Percentiles rank a stretch among this genome's conserved stretches.
Evolutionary conservation across 2,113 vertebrate genomes (phyloP).

Genomic region (Lophius piscatorius): DNA sequence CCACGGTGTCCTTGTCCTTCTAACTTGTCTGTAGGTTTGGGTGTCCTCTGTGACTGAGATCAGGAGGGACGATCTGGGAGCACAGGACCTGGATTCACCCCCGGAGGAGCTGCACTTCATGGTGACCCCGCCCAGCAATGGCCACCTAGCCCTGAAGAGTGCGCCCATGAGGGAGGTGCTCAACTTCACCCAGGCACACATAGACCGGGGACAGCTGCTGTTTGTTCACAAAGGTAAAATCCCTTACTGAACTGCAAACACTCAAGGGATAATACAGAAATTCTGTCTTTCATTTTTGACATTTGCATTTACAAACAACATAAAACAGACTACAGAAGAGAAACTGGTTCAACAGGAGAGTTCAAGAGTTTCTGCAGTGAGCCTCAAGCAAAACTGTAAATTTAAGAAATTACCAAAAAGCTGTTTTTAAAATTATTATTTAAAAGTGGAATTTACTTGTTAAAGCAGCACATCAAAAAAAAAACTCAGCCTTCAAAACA

Average conservation of each 20-base stretch:
- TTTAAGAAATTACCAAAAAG: neutral
- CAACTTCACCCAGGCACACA: constrained; percentile 89
- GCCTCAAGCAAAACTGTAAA: neutral
- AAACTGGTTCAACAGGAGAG: neutral
- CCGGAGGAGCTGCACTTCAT: constrained; percentile 82
- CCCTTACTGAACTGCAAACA: too few species aligned
- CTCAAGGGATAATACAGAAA: neutral
- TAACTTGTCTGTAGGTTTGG: constrained; percentile 82
- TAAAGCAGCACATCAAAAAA: too few species aligned
- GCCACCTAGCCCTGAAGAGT: constrained; percentile 86
- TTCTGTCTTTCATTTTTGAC: neutral
- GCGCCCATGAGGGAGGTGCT: constrained; percentile 80
- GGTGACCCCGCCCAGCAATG: constrained; percentile 86
- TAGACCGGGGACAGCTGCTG: constrained; percentile 84
- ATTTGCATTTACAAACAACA: neutral
- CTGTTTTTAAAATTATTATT: neutral
- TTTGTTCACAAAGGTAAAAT: constrained; percentile 87
- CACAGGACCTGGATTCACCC: constrained; percentile 83
- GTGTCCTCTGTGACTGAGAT: constrained; percentile 87
- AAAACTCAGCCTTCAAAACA: too few species aligned
- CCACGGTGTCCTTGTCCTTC: constrained; percentile 9
- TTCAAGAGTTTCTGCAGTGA: neutral
- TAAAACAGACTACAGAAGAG: neutral
- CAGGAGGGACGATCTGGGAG: constrained; percentile 79
- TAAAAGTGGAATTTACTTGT: too few species aligned